Conservation (phyloP, 2,888 invertebrate genomes). For the Cephus pulcher region DNA sequence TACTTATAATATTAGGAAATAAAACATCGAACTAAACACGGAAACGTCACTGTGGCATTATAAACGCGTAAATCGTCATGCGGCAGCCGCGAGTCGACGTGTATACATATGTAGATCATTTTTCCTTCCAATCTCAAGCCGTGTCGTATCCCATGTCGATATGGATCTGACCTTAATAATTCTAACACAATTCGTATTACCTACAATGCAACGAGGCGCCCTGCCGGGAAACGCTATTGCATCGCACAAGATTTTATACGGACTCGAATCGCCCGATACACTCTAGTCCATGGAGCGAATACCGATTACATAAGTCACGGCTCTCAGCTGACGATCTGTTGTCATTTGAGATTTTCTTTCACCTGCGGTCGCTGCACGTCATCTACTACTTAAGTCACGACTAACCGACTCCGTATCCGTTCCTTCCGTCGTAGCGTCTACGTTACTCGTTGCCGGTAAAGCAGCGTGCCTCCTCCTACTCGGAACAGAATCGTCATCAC, state of each 20-base stretch:
- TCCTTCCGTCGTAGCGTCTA: not conserved
- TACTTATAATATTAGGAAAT: not conserved
- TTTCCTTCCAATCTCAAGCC: constrained; percentile 3
- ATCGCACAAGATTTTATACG: not conserved
- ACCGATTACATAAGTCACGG: not conserved
- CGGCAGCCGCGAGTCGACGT: not conserved
- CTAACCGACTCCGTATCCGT: not conserved
- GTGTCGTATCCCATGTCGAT: constrained; percentile 41
- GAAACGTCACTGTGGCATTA: not conserved
- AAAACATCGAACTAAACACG: not conserved
- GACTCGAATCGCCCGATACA: not conserved
- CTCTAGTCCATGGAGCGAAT: not conserved
- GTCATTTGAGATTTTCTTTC: constrained; percentile 6
- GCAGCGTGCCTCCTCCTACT: not conserved
- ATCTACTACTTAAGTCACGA: not conserved
- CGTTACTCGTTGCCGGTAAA: not conserved
- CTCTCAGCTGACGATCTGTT: constrained; percentile 6
- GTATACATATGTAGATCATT: not conserved
- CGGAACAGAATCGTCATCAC: not conserved
- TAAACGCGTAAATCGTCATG: not conserved
- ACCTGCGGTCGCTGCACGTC: not conserved
- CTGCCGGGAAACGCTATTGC: not conserved
- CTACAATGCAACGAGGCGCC: not conserved
- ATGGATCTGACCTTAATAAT: constrained; percentile 52
- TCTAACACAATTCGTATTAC: constrained; percentile 25